Base-by-base conservation (phyloP, 2,888 invertebrate genomes). In the Drosophila cognata region DNA sequence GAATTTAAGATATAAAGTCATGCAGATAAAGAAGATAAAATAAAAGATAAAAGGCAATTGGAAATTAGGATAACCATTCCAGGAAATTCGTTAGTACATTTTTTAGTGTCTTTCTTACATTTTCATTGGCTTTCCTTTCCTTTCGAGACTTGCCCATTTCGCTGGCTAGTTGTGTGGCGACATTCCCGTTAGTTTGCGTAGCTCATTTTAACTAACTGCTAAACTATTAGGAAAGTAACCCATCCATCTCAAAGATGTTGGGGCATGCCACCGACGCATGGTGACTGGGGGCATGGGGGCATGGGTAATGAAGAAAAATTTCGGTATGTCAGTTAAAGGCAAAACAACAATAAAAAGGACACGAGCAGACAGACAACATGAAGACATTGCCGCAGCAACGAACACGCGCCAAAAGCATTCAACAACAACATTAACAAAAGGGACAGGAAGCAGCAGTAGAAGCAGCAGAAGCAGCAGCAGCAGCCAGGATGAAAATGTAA, bases 161-260 rank as follows among this genome's bases (percentile, higher is more conserved):
- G 29, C 10, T 38, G 38, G 43, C 28, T 62, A 50, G 35, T 58
- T 58, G 21, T 21, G 33, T 7, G 13, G 50, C 35, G 50, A 50
- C 59, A 46, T 52, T 63, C 18, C 35, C 36, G 36, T 36, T 58
- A 60, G 67, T 66, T 64, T 48, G 43, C 38, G 72, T 74, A 80
- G 78, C 61, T 82, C 82, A 89, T 84, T 84, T 80, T 80, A 89
- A 89, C 78, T 89, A 89, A 89, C 89, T 85, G 82, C 74, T 84
- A 88, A 85, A 85, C 85, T 85, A 85, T 88, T 89, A 85, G 78
- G 73, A 81, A 88, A 78, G 85, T 69, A 88, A 80, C 88, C 85
- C 88, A 89, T 85, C 82, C 81, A 85, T 89, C 88, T 89, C 69
- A 28, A 48, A 68, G 75, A 71, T 64, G 66, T 69, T 62, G 28